Conservation (phyloP, 2,797 vertebrate species). For the Scyliorhinus canicula region DNA sequence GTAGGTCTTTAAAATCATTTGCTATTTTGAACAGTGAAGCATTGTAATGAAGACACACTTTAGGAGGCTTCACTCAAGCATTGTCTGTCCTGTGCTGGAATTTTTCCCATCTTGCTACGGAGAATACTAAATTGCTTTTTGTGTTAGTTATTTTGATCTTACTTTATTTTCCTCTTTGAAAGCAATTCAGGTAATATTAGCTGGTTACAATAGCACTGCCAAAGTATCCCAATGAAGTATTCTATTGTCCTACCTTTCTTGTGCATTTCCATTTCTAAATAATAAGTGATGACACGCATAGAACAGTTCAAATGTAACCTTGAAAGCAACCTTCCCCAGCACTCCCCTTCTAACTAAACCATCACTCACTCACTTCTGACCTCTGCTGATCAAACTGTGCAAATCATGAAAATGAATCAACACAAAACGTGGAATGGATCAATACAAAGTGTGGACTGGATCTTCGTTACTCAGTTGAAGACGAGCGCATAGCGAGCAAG, state of each 20-base stretch:
- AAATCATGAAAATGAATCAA: background rate
- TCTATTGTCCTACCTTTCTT: background rate
- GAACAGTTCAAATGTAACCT: background rate
- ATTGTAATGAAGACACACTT: background rate
- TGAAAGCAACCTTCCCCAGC: background rate
- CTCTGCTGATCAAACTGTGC: background rate
- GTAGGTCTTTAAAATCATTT: background rate
- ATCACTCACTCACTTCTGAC: background rate
- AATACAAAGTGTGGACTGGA: background rate
- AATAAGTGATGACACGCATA: background rate
- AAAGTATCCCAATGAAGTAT: background rate
- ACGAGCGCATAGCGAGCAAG: background rate
- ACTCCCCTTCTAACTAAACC: background rate
- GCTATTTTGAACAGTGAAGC: background rate
- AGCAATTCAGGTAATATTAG: background rate
- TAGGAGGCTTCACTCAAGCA: background rate
- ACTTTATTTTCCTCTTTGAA: background rate
- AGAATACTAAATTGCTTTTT: background rate
- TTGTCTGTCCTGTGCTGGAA: background rate
- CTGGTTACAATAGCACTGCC: background rate
- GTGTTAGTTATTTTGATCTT: background rate
- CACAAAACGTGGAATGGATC: background rate
- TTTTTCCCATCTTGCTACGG: background rate
- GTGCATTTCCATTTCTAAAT: background rate
- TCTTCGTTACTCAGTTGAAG: background rate